A percentile compares a stretch with the other conserved stretches of the same genome.
These are phyloP conservation scores for Semicossyphus pulcher DNA, from an alignment of 2,113 vertebrate genomes.

Conservation along the genomic window DNA sequence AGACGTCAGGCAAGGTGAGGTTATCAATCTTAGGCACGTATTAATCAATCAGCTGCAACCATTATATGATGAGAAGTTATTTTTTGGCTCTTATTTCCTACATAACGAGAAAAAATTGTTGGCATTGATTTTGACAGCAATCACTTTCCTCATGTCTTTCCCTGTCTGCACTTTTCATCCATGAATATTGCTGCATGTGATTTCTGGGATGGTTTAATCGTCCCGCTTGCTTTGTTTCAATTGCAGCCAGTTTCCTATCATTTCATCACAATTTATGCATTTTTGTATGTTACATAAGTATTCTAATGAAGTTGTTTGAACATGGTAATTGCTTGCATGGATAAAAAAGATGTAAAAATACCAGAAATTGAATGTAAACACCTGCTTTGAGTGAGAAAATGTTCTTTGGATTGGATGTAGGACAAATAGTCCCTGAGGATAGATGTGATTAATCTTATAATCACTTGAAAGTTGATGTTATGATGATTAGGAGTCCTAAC, in stretches of 20 bases:
- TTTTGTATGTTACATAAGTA: not conserved
- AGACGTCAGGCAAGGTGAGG: no score
- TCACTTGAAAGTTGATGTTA: not conserved
- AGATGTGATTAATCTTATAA: not conserved
- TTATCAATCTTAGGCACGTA: no score
- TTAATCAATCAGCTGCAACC: no score
- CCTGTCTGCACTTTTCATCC: not conserved
- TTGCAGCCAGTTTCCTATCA: not conserved
- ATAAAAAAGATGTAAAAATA: not conserved
- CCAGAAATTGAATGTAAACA: not conserved
- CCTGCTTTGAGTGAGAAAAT: not conserved
- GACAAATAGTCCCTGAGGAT: no score
- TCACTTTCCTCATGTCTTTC: not conserved
- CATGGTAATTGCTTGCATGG: not conserved
- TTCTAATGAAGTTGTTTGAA: not conserved
- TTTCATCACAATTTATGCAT: not conserved
- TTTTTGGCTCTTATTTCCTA: not conserved
- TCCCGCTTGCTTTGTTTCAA: not conserved
- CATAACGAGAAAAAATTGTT: not conserved
- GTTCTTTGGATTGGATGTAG: no score
- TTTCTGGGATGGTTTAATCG: not conserved
- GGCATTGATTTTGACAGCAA: not conserved
- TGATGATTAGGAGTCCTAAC: not conserved
- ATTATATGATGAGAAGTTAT: not conserved
- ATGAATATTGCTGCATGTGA: not conserved